phyloP scores from a whole-genome alignment of 2,113 vertebrate genomes.

The Lepus timidus region DNA sequence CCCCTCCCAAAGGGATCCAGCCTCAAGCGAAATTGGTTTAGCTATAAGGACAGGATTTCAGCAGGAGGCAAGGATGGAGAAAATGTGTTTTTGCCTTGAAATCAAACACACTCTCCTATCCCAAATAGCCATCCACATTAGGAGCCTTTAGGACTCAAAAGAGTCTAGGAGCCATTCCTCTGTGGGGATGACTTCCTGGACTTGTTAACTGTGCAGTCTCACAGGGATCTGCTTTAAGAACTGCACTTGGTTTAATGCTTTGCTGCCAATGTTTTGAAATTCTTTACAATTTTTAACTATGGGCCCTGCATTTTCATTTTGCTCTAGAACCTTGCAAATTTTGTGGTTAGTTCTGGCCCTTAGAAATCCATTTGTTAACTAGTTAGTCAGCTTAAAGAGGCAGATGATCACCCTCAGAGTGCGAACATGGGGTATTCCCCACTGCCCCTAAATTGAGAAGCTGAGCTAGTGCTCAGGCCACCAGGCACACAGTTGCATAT shows the following conservation, averaged over 20 bases:
- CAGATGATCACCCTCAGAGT: neutral
- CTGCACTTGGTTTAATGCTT: neutral
- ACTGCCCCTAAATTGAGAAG: neutral
- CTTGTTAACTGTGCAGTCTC: neutral
- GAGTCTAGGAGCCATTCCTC: neutral
- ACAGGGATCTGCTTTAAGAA: neutral
- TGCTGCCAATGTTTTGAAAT: neutral
- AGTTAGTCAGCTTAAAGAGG: neutral
- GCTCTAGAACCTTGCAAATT: neutral
- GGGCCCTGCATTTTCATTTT: neutral
- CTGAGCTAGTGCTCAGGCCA: neutral
- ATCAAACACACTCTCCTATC: conserved; percentile 19
- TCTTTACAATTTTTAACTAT: neutral
- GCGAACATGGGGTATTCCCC: neutral
- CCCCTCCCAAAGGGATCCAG: conserved; percentile 71
- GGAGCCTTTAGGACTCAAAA: neutral
- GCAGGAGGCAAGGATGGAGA: conserved; percentile 43
- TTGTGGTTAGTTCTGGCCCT: neutral
- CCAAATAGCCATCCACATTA: neutral
- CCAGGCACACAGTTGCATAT: neutral
- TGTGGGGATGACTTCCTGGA: neutral
- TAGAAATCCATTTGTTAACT: neutral
- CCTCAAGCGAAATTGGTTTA: conserved; percentile 71
- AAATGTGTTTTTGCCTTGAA: conserved; percentile 58
- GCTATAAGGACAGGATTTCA: conserved; percentile 63